Conservation (phyloP, 2,797 vertebrate genomes). For the Manis crassicaudata region DNA sequence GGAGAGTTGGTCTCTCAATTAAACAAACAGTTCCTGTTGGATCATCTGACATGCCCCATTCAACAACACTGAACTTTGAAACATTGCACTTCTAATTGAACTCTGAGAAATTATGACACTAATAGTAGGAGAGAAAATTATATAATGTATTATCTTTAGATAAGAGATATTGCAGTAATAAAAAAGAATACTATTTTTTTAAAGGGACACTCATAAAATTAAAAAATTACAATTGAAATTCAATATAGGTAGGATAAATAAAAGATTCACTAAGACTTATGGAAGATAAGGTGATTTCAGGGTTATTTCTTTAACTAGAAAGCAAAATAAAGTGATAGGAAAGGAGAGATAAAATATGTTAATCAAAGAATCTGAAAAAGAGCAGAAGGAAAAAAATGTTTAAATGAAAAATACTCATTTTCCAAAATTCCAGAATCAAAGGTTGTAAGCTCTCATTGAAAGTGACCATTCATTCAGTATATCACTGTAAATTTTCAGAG, state of each 20-base stretch:
- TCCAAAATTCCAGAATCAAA: constrained; percentile 16
- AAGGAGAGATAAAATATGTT: not conserved
- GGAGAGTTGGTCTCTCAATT: not conserved
- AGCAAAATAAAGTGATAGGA: not conserved
- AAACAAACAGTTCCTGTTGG: not conserved
- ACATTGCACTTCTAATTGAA: not conserved
- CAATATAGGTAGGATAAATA: not conserved
- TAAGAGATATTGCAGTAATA: constrained; percentile 2
- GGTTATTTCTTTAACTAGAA: constrained; percentile 5
- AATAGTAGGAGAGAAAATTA: constrained; percentile 9
- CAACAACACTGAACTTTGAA: no score
- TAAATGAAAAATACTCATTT: not conserved
- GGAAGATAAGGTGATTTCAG: not conserved
- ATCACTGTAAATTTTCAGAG: constrained; percentile 38
- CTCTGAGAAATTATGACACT: not conserved
- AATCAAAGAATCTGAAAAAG: not conserved
- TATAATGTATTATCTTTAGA: not conserved
- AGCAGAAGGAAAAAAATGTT: not conserved
- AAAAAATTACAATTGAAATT: not conserved
- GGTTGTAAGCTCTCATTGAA: not conserved
- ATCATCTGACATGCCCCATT: not conserved
- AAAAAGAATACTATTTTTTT: not conserved
- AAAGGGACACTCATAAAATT: not conserved
- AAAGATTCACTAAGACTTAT: not conserved
- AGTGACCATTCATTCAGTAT: not conserved